Evolutionary conservation across 2,797 vertebrate species (phyloP), one percentile per base, ranked within the genome.

Genomic region (Acipenser oxyrinchus): DNA sequence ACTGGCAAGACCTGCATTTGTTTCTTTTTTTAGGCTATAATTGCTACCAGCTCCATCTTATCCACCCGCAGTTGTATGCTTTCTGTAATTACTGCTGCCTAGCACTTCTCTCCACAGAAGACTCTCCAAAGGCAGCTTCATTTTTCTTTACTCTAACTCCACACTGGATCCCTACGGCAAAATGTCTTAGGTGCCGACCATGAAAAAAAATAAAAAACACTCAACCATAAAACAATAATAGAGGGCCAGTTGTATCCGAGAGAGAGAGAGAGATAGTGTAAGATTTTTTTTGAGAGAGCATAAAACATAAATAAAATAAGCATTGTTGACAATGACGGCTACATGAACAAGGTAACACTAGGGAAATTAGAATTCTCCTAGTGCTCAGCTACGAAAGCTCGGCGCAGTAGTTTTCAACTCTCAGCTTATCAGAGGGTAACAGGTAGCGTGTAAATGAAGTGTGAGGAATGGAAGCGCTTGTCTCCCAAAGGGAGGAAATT

Each of bases 361-460:
- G 10, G 55, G 69, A 59, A 71, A 77, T 81, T 72, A 75, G 68
- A 69, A 83, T 76, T 79, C 72, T 1, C 37, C 60, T 66, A 50
- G 68, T 64, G 12, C n/a, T 51, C 48, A 51, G 55, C 66, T 60
- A 58, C 13, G 12, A 58, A 58, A 58, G 6, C 13, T n/a, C 55
- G 12, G 55, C 9, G 7, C 9, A 58, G 15, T 13, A 68, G 48
- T 65, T 72, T 37, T 60, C 12, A 61, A 68, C 37, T 62, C 71
- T 70, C 64, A 55, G 71, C 75, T 74, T 76, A 79, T 81, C 75
- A 75, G 66, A 71, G 72, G 58, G 76, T 75, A 75, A 78, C 75
- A 71, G 75, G 68, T 67, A 69, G 65, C 67, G 69, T 69, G 49
- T 49, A 69, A 72, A 69, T 12, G 69, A 77, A 50, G 68, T 37